A percentile compares a stretch with the other conserved stretches of the same genome.
These are phyloP conservation scores for zebrafish (Danio rerio) DNA, from an alignment of 2,113 vertebrate species.

Conservation along the genomic window GRCz12tu NC_133192.1:58404501-58405000, in stretches of 20 bases:
- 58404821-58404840: too few species aligned
- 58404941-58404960: too few species aligned
- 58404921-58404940: too few species aligned
- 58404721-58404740: slow-evolving; percentile 69
- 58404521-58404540: background rate
- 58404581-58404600: background rate
- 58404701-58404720: slow-evolving; percentile 78
- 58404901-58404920: too few species aligned
- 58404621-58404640: slow-evolving; percentile 60
- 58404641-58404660: slow-evolving; percentile 71
- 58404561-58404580: slow-evolving; percentile 45
- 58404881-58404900: too few species aligned
- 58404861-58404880: too few species aligned
- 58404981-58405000: too few species aligned
- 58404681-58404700: slow-evolving; percentile 81
- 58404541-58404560: background rate
- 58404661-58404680: slow-evolving; percentile 77
- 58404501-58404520: slow-evolving; percentile 35
- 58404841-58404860: too few species aligned
- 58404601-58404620: slow-evolving; percentile 7
- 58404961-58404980: too few species aligned
- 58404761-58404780: background rate
- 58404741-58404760: background rate
- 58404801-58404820: too few species aligned
- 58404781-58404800: background rate